phyloP scores from a whole-genome alignment of 2,888 invertebrate species.

The Xylophagus ater region DNA sequence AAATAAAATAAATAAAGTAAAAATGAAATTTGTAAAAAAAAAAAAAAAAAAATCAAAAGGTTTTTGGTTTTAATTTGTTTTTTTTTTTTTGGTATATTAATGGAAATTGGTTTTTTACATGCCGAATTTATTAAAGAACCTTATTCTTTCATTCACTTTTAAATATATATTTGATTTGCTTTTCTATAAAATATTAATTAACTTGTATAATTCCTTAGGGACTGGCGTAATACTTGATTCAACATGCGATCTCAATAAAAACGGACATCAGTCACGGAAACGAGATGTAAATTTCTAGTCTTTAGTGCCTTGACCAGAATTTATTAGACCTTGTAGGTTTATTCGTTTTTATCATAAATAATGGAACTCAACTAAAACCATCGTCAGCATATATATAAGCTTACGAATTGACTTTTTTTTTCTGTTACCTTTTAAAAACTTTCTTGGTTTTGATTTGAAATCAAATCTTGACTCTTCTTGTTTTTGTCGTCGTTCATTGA shows the following conservation, averaged over 20 bases:
- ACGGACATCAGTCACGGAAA: not conserved
- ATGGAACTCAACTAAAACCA: not conserved
- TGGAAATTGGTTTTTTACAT: not conserved
- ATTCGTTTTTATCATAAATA: conserved; percentile 1
- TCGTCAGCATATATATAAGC: not conserved
- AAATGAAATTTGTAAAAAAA: conserved; percentile 14
- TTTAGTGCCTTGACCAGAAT: too few species aligned
- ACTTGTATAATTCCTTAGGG: not conserved
- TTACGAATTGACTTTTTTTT: conserved; percentile 4
- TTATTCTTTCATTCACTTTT: too few species aligned
- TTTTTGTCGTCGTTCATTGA: conserved; percentile 35
- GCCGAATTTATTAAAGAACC: not conserved
- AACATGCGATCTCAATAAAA: not conserved
- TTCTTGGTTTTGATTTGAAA: conserved; percentile 35
- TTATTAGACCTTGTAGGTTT: too few species aligned
- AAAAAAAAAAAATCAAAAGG: conserved; percentile 11
- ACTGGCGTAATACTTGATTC: not conserved
- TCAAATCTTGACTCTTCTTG: conserved; percentile 33
- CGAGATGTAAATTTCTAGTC: too few species aligned
- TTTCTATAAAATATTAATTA: not conserved
- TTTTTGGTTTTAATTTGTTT: not conserved
- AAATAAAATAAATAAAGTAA: conserved; percentile 13
- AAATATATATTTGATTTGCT: not conserved
- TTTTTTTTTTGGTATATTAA: not conserved
- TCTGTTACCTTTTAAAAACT: conserved; percentile 34